Conservation (phyloP, 2,797 vertebrate species). For the Phataginus tricuspis region DNA sequence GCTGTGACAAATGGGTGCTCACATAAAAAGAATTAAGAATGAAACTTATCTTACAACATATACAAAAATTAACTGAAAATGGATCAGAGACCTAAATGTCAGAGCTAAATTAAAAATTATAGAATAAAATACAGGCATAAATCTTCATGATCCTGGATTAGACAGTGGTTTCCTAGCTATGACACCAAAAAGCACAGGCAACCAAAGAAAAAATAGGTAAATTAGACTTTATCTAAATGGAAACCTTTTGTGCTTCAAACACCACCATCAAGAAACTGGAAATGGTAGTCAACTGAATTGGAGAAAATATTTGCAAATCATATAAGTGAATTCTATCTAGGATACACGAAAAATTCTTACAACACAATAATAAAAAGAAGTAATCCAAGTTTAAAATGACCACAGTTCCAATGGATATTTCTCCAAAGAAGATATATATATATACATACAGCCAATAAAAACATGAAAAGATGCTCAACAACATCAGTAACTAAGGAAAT, state of each 20-base stretch:
- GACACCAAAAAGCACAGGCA: background rate
- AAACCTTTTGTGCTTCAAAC: background rate
- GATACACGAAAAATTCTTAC: background rate
- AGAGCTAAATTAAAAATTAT: background rate
- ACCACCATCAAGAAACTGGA: background rate
- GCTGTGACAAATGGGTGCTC: background rate
- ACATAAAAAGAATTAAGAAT: background rate
- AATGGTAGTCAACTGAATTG: background rate
- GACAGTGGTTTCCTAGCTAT: constrained; percentile 1
- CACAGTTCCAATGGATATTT: background rate
- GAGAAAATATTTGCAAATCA: background rate
- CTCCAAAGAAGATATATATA: background rate
- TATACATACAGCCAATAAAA: background rate
- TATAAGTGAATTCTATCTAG: background rate
- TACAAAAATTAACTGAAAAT: background rate
- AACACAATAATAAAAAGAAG: constrained; percentile 39
- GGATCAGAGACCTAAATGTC: background rate
- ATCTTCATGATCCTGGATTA: background rate
- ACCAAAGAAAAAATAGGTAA: background rate
- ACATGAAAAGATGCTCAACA: background rate
- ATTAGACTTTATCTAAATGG: background rate
- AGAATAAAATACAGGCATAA: background rate
- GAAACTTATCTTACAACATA: background rate
- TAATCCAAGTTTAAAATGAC: background rate
- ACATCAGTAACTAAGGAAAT: background rate